A percentile compares a stretch with the other conserved stretches of the same genome.
Conservation (phyloP, 2,888 invertebrate genomes). For the Alviniconcha strummeri region DNA sequence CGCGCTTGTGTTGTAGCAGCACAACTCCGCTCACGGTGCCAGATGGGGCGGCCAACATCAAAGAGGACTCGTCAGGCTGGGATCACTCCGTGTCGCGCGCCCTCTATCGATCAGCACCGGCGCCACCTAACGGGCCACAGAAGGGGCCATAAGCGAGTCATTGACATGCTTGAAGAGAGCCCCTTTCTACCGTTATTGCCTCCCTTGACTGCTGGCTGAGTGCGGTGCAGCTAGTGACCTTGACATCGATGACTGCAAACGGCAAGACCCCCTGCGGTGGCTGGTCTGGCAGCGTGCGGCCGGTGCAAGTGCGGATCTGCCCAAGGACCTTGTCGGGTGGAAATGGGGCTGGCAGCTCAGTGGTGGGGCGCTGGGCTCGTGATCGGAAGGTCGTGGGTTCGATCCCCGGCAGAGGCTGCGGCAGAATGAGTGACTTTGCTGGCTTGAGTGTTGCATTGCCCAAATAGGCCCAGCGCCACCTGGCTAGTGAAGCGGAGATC, state of each 20-base stretch:
- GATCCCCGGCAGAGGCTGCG: too few relatives aligned
- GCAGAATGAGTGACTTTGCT: too few relatives aligned
- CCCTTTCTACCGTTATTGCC: conserved; percentile 16
- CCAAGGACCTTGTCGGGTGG: too few relatives aligned
- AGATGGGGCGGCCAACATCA: conserved; percentile 14
- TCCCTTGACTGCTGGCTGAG: not conserved
- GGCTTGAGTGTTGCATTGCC: too few relatives aligned
- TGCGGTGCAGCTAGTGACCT: not conserved
- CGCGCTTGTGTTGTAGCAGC: not conserved
- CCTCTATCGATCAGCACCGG: conserved; percentile 6
- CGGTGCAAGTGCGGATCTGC: too few relatives aligned
- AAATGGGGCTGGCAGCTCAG: too few relatives aligned
- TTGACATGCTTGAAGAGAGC: conserved; percentile 23
- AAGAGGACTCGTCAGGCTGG: not conserved
- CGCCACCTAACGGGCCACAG: conserved; percentile 16
- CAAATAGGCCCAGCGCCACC: too few relatives aligned
- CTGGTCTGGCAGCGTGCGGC: too few relatives aligned
- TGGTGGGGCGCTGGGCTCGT: too few relatives aligned
- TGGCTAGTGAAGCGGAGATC: too few relatives aligned
- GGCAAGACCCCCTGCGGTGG: too few relatives aligned
- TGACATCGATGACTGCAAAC: not conserved
- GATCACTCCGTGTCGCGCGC: not conserved
- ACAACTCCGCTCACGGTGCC: not conserved
- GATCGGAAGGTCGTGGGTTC: too few relatives aligned
- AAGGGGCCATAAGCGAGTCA: conserved; percentile 29